Base-by-base conservation (phyloP, 2,888 invertebrate species). In the Andrena trimmerana region DNA sequence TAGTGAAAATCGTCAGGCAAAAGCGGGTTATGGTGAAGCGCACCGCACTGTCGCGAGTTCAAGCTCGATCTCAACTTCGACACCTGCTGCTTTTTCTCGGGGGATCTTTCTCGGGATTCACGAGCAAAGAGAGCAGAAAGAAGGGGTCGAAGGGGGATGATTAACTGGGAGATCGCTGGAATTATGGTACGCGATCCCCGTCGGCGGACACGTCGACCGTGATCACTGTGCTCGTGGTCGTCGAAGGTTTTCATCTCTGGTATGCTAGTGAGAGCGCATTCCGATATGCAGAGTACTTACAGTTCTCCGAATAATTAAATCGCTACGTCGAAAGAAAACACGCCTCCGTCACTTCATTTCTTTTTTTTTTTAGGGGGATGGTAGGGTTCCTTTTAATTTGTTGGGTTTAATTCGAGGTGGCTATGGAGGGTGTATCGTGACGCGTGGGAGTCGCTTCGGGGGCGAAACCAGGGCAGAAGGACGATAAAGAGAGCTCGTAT, bases 201-300 rank as follows among this genome's bases (percentile, higher is more conserved):
- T 33, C 50, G 7, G 33, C 16, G 31, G 10, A n/a, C 42, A 70
- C 8, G 31, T 65, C 48, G 71, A 59, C n/a, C 31, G 20, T 31
- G 36, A 50, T 59, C 65, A 70, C 66, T 59, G 69, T 50, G 68
- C 1, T 2, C 2, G 2, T 52, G 52, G 52, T 8, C 10, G 27
- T 27, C 7, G 54, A 24, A 2, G 27, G 8, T 24, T 24, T 48
- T 54, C 59, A 24, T 66, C 33, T 78, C 29, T 36, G 62, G 31
- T 24, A 8, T 31, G 62, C 71, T 68, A 65, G 36, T 10, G 42
- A 42, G 48, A 29, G 31, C 62, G 63, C 80, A 72, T 77, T 73
- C 78, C 78, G 72, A 36, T 74, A 74, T 74, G 79, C 78, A 69
- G 78, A 75, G 79, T 81, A 81, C 79, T 81, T 81, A 78, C 81